Conservation (phyloP, 1,140 invertebrate genomes). For the Paramacrobiotus metropolitanus region DNA sequence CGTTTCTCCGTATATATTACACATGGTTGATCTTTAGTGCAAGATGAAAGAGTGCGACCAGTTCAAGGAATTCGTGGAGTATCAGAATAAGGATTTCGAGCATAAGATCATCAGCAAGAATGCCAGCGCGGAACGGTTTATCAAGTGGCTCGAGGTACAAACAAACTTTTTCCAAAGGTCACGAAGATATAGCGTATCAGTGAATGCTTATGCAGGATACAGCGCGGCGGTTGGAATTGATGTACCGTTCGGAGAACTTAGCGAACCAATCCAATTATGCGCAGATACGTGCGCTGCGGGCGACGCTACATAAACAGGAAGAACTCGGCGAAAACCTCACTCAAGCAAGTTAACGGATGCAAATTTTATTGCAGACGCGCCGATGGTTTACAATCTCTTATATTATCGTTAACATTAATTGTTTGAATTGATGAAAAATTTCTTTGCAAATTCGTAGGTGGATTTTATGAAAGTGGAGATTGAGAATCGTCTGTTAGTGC, state of each 20-base stretch:
- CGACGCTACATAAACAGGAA: background rate
- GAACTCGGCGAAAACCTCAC: background rate
- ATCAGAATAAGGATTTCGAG: background rate
- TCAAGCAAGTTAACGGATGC: background rate
- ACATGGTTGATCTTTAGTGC: background rate
- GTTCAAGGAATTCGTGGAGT: background rate
- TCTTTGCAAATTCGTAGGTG: background rate
- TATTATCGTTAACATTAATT: background rate
- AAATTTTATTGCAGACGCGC: no score
- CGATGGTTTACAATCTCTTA: no score
- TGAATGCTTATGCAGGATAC: background rate
- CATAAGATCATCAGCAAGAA: background rate
- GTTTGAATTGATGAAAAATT: background rate
- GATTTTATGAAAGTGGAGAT: conserved; percentile 4
- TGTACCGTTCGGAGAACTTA: background rate
- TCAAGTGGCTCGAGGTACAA: conserved; percentile 4
- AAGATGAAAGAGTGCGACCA: background rate
- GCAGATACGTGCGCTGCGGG: background rate
- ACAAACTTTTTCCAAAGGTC: no score
- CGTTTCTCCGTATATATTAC: background rate
- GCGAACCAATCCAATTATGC: background rate
- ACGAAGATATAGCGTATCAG: no score
- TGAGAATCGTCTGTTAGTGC: background rate
- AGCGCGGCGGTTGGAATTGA: background rate
- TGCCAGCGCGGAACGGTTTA: background rate